phyloP scores from a whole-genome alignment of 2,113 vertebrate species.

The Aleadryas rufinucha region DNA sequence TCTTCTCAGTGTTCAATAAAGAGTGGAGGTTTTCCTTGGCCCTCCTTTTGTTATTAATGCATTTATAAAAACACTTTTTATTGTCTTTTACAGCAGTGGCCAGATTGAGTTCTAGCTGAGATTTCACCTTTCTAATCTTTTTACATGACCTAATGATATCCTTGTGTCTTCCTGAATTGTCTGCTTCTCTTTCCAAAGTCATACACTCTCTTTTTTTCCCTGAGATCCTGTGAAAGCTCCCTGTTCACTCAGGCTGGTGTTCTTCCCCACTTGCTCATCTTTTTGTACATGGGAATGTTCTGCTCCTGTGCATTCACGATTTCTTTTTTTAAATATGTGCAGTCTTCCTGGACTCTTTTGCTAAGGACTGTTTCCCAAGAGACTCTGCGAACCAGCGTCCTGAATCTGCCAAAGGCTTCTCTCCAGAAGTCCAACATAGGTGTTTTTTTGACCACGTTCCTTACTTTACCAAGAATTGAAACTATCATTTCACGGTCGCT shows the following conservation, averaged over 20 bases:
- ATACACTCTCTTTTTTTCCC: not conserved
- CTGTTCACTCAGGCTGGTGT: not conserved
- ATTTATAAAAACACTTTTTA: not conserved
- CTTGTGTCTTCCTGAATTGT: not conserved
- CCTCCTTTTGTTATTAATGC: not conserved
- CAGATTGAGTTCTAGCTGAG: not conserved
- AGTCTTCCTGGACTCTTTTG: not conserved
- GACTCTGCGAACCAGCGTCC: not conserved
- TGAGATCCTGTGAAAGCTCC: not conserved
- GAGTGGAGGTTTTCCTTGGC: accelerated
- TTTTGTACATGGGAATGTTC: not conserved
- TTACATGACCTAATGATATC: not conserved
- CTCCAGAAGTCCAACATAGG: no score
- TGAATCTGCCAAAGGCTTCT: not conserved
- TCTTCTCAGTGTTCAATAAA: accelerated
- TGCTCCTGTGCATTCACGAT: accelerated
- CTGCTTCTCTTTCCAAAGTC: not conserved
- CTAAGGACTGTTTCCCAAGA: not conserved
- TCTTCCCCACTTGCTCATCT: not conserved
- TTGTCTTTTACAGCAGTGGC: not conserved
- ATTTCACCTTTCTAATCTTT: not conserved
- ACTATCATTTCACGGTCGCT: not conserved
- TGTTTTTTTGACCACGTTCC: not conserved
- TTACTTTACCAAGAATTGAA: not conserved
- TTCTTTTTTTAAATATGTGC: not conserved